Evolutionary conservation across 2,113 vertebrate genomes (phyloP), one percentile per base, ranked within the genome.

Genomic region (Pelecanoides urinatrix): DNA sequence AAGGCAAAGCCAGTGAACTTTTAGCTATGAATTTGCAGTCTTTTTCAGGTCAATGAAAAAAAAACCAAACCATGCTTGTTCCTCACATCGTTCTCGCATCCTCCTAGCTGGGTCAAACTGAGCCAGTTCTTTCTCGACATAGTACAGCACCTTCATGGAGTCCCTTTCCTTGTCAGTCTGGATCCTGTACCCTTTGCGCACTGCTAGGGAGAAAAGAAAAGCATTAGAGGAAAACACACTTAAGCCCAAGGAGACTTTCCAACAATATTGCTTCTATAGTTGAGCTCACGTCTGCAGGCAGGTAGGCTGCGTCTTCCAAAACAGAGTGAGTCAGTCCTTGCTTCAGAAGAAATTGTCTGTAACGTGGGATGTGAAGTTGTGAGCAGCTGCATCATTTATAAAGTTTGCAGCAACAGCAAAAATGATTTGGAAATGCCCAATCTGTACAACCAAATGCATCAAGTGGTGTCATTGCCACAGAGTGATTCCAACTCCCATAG

Each of bases 71-170:
- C 83, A 50, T 52, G 87, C n/a, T 56, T 53, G 68, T 58, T 97
- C 96, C 99, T 99, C 98, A 99, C 99, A 98, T 99, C 99, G 98
- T 66, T 98, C 98, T 96, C 98, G 92, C 98, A 98, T 98, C 98
- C 98, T 98, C 96, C 98, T 98, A 91, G 98, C 94, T 56, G 98
- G 98, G 73, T 99, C 99, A 96, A 99, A 98, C 96, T 99, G 98
- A 94, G 98, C 98, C 98, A 99, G 96, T 96, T 99, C 99, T 95
- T 99, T 99, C 98, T 99, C 99, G 1, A 99, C 97, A 86, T 99
- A 99, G 98, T 99, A 99, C 78, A 99, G 97, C 97, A 99, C 98
- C 98, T 99, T 99, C 99, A 99, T 98, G 96, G 99, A 99, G 94
- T 99, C 99, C 95, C 99, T 98, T 86, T 99, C 97, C 97, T 99